Base-by-base conservation (phyloP, 2,797 vertebrate species). In the Lepilemur septentrionalis region DNA sequence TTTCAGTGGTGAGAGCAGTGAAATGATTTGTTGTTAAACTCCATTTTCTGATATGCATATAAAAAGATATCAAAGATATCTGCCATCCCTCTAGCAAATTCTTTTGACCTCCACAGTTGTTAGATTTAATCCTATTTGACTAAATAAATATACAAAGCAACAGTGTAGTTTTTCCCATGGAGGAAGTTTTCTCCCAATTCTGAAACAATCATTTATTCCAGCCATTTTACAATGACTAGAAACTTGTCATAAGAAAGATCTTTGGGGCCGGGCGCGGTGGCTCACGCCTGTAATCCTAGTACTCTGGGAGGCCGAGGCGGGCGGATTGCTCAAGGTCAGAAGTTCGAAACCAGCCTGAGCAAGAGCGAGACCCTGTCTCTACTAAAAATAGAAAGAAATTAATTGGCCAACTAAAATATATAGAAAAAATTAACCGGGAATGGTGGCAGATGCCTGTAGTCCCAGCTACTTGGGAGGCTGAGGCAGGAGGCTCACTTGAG, bases 81-180 rank as follows among this genome's bases (percentile, higher is more conserved):
- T 8, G 28, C 57, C 57, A 1, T 50, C 7, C 61, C 10, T 46
- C 2, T 0, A 4, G 18, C 7, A 22, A 76, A 80, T 38, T 48
- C 43, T 46, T 18, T 12, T 18, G 46, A 65, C 55, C 70, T 52
- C 79, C 41, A 15, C 3, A 4, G 80, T 25, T 80, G 65, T 50
- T 63, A 89, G 72, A 46, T n/a, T 8, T 30, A 41, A 72, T 73
- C 57, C 43, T 13, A 52, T 95, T 94, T 81, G 75, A 79, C 79
- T 93, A 63, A 93, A 76, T 93, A 63, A 93, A 76, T 59, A 94
- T 88, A 96, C 95, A 96, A 61, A 91, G 67, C 72, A 85, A 81
- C 81, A 38, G 9, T 7, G 90, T 86, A 80, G 48, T 30, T 67
- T 55, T 55, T 55, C 59, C 65, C 18, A 28, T 15, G 55, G 50